Base-by-base conservation (phyloP, 1,140 invertebrate species). In the Meteorus sp. region DNA sequence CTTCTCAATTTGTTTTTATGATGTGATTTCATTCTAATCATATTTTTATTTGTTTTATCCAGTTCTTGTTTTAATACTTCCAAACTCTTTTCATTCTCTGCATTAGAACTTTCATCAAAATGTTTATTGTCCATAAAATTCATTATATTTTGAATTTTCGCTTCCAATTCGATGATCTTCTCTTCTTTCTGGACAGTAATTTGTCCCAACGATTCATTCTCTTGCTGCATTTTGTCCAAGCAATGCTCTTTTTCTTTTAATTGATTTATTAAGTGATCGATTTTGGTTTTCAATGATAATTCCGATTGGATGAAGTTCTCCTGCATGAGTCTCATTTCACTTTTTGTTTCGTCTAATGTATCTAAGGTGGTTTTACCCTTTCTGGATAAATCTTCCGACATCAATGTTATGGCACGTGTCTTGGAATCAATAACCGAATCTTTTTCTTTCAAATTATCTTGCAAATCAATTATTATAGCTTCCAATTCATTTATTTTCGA, bases 371-470 rank as follows among this genome's bases (percentile, higher is more conserved):
- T 84, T 79, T 89, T 88, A 65, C 87, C 85, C 76, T 88, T 89
- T 72, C 84, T 86, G 62, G 85, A 88, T 47, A 91, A 78, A 73
- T 86, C 88, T 62, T 88, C 89, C 4, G 88, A 87, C 83, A 91
- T 87, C 53, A 91, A 77, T n/a, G 87, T 85, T 29, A 89, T 85
- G 15, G 92, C 91, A 78, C 88, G 86, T 62, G 89, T 93, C 74
- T 91, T 85, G 8, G 92, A 88, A 74, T 90, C 86, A 69, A 94
- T 92, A 39, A 95, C 89, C 68, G 88, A 87, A 73, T 93, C 90
- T 74, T 94, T 94, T 70, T 94, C 92, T 69, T 87, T 88, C 15
- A 93, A 81, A 76, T 87, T 89, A 76, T 93, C 91, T 79, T 88
- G 85, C 52, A 90, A 79, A 76, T 89, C 88, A 29, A 89, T 68